phyloP scores from a whole-genome alignment of 2,113 vertebrate species.

The Chauna torquata region DNA sequence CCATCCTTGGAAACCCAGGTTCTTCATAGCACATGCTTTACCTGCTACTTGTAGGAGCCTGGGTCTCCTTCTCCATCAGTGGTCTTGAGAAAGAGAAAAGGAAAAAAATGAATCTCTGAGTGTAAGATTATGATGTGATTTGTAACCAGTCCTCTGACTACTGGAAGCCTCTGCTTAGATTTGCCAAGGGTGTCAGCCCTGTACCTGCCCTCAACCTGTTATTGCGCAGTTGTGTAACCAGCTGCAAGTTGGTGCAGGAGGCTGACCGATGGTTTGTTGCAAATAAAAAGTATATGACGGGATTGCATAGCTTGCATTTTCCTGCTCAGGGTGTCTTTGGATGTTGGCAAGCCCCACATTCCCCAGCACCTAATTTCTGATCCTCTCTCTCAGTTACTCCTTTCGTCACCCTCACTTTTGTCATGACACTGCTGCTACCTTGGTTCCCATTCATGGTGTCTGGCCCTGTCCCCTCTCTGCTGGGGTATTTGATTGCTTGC shows the following conservation, averaged over 20 bases:
- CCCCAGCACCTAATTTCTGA: not conserved
- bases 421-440: not conserved
- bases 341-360: not conserved
- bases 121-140: not conserved
- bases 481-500: not conserved
- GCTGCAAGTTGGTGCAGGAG: not conserved
- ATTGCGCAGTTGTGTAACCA: not conserved
- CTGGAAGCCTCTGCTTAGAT: not conserved
- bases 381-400: fast-evolving
- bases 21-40: not conserved
- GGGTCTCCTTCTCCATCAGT: not conserved
- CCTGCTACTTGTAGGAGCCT: not conserved
- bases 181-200: not conserved
- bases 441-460: not conserved
- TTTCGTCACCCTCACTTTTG: not conserved
- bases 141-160: not conserved
- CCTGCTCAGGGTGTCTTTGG: not conserved
- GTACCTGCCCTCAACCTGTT: not conserved
- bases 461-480: not conserved
- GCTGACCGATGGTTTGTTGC: fast-evolving
- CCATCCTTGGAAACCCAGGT: not conserved
- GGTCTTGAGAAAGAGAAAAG: not conserved
- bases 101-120: not conserved
- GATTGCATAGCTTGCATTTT: not conserved
- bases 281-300: not conserved